These are phyloP conservation scores for Aphidius ervi DNA, from an alignment of 1,140 invertebrate genomes.

Conservation along the genomic window DNA sequence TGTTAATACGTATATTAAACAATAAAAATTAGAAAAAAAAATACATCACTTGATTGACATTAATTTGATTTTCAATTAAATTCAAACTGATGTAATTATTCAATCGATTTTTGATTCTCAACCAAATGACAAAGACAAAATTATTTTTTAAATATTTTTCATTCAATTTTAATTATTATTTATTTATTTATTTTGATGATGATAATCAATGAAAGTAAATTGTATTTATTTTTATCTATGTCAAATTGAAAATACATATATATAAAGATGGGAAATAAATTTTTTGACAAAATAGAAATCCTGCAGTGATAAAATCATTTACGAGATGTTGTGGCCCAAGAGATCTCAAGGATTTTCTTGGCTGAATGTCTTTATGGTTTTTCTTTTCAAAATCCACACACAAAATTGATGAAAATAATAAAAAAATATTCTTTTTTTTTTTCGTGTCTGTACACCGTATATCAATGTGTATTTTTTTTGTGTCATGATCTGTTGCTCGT, in stretches of 20 bases:
- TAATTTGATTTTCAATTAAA: constrained; percentile 23
- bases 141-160: neutral
- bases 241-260: too few relatives aligned
- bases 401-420: neutral
- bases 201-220: neutral
- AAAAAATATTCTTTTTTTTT: neutral
- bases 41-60: constrained; percentile 11
- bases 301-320: constrained; percentile 21
- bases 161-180: too few relatives aligned
- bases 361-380: constrained; percentile 15
- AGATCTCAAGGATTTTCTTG: constrained; percentile 23
- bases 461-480: constrained; percentile 9
- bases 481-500: neutral
- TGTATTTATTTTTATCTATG: too few relatives aligned
- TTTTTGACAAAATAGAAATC: constrained; percentile 18
- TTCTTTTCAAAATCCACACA: constrained; percentile 6
- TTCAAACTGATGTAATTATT: neutral
- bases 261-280: too few relatives aligned
- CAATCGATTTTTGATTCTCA: constrained; percentile 13
- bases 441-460: constrained; percentile 15
- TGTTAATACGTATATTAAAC: too few relatives aligned
- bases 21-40: constrained; percentile 12
- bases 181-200: neutral
- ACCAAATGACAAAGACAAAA: neutral
- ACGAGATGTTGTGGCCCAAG: constrained; percentile 15